Evolutionary conservation across 2,113 vertebrate species (phyloP), one percentile per base, ranked within the genome.

Genomic region (Megaleporinus macrocephalus): DNA sequence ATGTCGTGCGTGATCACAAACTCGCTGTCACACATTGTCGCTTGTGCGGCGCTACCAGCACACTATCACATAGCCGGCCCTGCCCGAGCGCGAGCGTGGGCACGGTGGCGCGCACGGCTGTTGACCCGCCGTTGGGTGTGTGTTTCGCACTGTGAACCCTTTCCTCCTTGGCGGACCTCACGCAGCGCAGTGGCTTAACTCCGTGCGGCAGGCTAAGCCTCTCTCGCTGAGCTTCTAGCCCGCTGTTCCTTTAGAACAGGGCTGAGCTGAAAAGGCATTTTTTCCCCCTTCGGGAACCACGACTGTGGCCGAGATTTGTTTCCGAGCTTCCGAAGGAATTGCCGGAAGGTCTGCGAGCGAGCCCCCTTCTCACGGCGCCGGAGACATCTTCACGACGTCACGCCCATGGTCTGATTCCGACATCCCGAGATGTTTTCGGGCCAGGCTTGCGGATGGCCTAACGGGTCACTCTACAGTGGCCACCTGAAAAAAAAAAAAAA

Each of bases 141-240:
- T 55, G 59, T 78, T 83, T 77, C 78, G 69, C 86, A 87, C 86
- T 87, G 86, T 87, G 83, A 87, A 80, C 66, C 44, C 71, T 73
- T 53, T 75, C 73, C 62, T 73, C 71, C 74, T 70, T 44, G 30
- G 30, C 22, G 30, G 73, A 62, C 66, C 66, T 70, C 47, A 74
- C 47, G 20, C 78, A 47, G 78, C 24, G 70, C 79, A 66, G 59
- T 47, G 33, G 66, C 66, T 70, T 70, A 41, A 70, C 22, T 41
- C 20, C 11, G 20, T 15, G 66, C n/a, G 36, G 66, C 33, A 44
- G 66, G 66, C 33, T 22, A 36, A 69, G 65, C 65, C 16, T 69
- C 80, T 22, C 65, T 61, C n/a, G 30, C 62, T 27, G 24, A 73
- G 70, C 72, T 27, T 41, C 71, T 30, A 44, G 16, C 59, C 74